A percentile compares a stretch with the other conserved stretches of the same genome.
These are phyloP conservation scores for Onchidella celtica DNA, from an alignment of 2,888 invertebrate species.

Conservation along the genomic window DNA sequence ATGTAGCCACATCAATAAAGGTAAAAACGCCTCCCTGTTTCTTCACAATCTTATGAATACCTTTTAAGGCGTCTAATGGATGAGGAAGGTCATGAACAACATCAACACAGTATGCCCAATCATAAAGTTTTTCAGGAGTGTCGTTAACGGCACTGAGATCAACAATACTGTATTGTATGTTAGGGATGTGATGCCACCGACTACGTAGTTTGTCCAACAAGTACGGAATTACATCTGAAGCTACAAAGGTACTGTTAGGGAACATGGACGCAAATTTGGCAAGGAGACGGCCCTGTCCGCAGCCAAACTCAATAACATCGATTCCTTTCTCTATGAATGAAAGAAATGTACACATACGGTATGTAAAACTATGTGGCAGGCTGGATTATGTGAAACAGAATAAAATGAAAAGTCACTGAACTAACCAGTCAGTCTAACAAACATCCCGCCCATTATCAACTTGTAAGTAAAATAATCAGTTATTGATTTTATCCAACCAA, in stretches of 20 bases:
- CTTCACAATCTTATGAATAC: constrained; percentile 32
- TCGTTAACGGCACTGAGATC: constrained; percentile 46
- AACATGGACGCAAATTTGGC: constrained; percentile 45
- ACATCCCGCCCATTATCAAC: not conserved
- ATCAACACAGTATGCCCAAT: constrained; percentile 44
- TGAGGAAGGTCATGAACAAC: constrained; percentile 55
- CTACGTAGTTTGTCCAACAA: constrained; percentile 16
- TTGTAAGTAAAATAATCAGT: not conserved
- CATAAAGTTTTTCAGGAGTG: constrained; percentile 39
- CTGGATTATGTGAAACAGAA: too few relatives aligned
- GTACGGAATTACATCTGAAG: constrained; percentile 40
- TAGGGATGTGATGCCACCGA: constrained; percentile 31
- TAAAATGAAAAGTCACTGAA: too few relatives aligned
- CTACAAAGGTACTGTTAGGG: constrained; percentile 48
- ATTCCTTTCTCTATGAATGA: constrained; percentile 45
- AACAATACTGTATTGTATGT: constrained; percentile 31
- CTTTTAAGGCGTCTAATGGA: constrained; percentile 43
- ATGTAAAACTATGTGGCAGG: too few relatives aligned
- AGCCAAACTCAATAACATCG: constrained; percentile 48
- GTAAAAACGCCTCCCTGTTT: constrained; percentile 12
- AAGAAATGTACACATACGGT: too few relatives aligned
- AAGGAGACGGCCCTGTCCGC: constrained; percentile 42
- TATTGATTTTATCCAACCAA: not conserved
- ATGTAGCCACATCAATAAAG: constrained; percentile 21
- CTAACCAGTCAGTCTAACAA: too few relatives aligned